Evolutionary conservation across 2,797 vertebrate genomes (phyloP).

Genomic region (Staurois parvus): DNA sequence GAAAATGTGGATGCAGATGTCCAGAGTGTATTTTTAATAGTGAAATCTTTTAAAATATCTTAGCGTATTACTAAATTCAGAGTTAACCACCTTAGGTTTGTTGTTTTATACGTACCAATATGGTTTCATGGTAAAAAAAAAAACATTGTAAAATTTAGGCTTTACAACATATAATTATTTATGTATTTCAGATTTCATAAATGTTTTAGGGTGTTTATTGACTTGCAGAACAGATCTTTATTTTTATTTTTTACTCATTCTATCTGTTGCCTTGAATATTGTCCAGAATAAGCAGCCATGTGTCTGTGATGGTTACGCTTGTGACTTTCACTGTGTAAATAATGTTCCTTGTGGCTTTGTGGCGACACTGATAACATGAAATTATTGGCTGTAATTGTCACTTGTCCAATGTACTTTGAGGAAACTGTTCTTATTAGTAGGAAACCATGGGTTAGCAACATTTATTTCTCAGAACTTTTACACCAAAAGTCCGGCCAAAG

Average conservation of each 20-base stretch:
- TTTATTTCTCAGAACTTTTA: background rate
- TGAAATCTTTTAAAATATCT: slow-evolving; percentile 9
- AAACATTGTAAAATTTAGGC: too few species aligned
- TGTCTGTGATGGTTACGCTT: background rate
- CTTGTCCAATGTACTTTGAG: background rate
- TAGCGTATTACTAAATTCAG: background rate
- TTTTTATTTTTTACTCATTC: background rate
- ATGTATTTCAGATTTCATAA: too few species aligned
- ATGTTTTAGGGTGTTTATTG: background rate
- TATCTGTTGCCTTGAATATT: background rate
- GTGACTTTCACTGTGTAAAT: background rate
- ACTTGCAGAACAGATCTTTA: background rate
- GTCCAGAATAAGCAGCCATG: background rate
- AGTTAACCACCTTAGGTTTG: background rate
- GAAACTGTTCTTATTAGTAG: too few species aligned
- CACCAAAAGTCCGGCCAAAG: background rate
- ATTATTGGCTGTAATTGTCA: background rate
- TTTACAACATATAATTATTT: too few species aligned
- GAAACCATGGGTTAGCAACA: too few species aligned
- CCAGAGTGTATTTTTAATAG: slow-evolving; percentile 11
- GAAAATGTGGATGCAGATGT: slow-evolving; percentile 50
- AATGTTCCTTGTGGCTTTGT: background rate
- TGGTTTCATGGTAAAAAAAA: too few species aligned
- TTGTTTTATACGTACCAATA: background rate
- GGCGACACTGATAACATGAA: background rate